phyloP scores from a whole-genome alignment of 2,888 invertebrate genomes.

The Barypeithes pellucidus region DNA sequence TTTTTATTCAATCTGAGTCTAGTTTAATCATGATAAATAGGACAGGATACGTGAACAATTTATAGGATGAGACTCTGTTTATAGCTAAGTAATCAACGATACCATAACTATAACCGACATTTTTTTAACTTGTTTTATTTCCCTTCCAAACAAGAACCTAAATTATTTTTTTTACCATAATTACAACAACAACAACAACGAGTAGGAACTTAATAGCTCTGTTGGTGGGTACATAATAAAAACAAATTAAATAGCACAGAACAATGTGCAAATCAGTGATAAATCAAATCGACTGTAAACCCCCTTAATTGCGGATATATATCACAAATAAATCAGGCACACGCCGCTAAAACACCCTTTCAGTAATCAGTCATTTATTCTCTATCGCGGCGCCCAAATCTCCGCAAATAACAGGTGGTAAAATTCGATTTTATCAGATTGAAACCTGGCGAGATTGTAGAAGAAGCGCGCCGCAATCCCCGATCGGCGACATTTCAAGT shows the following conservation, averaged over 20 bases:
- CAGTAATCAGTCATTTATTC: constrained; percentile 24
- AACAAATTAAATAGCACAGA: too few species aligned
- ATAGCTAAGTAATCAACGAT: too few species aligned
- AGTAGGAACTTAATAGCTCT: too few species aligned
- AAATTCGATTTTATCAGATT: constrained; percentile 44
- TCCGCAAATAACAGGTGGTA: constrained; percentile 50
- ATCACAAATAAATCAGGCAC: background rate
- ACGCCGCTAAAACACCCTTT: constrained; percentile 10
- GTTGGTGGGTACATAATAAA: too few species aligned
- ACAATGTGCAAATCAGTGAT: background rate
- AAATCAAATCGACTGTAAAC: background rate
- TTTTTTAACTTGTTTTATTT: too few species aligned
- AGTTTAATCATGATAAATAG: constrained; percentile 2
- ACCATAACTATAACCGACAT: too few species aligned
- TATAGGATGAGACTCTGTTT: too few species aligned
- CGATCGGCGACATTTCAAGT: background rate
- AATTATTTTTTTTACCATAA: too few species aligned
- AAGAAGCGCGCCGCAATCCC: background rate
- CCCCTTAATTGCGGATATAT: background rate
- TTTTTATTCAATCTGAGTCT: background rate
- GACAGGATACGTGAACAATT: background rate
- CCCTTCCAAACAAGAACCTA: too few species aligned
- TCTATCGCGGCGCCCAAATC: constrained; percentile 17
- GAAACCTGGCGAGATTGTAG: constrained; percentile 14
- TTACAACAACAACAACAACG: too few species aligned